Conservation (phyloP, 2,797 vertebrate genomes). For the Urophycis tenuis region DNA sequence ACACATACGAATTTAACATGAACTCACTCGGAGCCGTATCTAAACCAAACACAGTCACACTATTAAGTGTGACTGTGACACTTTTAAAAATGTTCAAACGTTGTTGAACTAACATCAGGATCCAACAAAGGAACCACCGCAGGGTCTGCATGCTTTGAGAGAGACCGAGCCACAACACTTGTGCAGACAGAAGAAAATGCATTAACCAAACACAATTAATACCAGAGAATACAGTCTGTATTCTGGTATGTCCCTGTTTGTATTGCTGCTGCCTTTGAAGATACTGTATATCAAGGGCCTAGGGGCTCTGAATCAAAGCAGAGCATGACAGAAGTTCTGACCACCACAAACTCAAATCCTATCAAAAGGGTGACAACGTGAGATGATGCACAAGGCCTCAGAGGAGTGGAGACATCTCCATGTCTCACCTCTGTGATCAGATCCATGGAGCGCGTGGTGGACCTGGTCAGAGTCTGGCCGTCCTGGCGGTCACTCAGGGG, state of each 20-base stretch:
- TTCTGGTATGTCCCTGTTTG: background rate
- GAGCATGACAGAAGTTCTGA: no score
- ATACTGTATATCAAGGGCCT: background rate
- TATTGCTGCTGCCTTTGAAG: background rate
- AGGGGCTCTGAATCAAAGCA: background rate
- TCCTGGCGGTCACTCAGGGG: conserved; percentile 51
- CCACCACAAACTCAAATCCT: background rate
- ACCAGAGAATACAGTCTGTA: no score
- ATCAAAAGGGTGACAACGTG: background rate
- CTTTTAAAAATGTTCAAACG: background rate
- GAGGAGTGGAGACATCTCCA: background rate
- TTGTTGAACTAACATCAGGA: no score
- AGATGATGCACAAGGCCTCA: no score
- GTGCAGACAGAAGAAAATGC: no score
- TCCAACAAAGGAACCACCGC: no score
- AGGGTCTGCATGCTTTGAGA: no score
- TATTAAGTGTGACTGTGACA: background rate
- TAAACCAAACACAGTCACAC: no score
- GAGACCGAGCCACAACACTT: no score
- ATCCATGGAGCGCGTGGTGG: conserved; percentile 40
- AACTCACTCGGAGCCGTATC: no score
- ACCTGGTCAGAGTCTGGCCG: conserved; percentile 55
- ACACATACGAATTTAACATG: no score
- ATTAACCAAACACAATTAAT: background rate
- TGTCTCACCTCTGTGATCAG: conserved; percentile 62